These are phyloP conservation scores for Heliconius himera DNA, from an alignment of 1,140 invertebrate genomes.

Conservation along the genomic window DNA sequence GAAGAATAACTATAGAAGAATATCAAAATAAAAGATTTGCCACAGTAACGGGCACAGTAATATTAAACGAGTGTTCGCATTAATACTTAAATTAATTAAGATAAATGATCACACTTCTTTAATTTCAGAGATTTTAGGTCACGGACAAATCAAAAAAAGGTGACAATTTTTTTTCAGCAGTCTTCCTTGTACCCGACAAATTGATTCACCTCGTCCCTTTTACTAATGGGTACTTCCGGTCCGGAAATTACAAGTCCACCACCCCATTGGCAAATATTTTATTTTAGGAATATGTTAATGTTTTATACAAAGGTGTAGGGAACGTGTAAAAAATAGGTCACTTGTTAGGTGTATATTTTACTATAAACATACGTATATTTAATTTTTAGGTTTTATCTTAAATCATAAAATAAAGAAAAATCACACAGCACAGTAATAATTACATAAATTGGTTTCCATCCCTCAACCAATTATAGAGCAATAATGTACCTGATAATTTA, in stretches of 20 bases:
- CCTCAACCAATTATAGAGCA: too few species aligned
- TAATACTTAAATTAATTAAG: background rate
- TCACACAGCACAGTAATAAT: too few species aligned
- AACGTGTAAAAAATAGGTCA: conserved; percentile 6
- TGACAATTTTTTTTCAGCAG: background rate
- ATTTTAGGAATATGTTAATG: conserved; percentile 31
- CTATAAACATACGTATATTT: too few species aligned
- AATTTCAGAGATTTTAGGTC: background rate
- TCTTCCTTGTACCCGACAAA: conserved; percentile 13
- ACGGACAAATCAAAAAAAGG: background rate
- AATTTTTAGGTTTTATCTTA: too few species aligned
- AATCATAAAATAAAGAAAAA: too few species aligned
- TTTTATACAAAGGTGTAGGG: conserved; percentile 17
- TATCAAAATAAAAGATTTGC: too few species aligned
- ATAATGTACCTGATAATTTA: too few species aligned
- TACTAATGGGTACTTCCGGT: conserved; percentile 36
- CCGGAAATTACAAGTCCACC: conserved; percentile 31
- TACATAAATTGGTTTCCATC: too few species aligned
- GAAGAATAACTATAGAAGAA: too few species aligned
- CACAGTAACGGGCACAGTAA: background rate
- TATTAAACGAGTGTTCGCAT: background rate
- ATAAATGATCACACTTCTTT: background rate
- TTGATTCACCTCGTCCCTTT: conserved; percentile 29
- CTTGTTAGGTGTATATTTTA: too few species aligned
- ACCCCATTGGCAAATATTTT: conserved; percentile 34